These are phyloP conservation scores for Protomyctophum bolini DNA, from an alignment of 2,113 vertebrate species.

Conservation along the genomic window DNA sequence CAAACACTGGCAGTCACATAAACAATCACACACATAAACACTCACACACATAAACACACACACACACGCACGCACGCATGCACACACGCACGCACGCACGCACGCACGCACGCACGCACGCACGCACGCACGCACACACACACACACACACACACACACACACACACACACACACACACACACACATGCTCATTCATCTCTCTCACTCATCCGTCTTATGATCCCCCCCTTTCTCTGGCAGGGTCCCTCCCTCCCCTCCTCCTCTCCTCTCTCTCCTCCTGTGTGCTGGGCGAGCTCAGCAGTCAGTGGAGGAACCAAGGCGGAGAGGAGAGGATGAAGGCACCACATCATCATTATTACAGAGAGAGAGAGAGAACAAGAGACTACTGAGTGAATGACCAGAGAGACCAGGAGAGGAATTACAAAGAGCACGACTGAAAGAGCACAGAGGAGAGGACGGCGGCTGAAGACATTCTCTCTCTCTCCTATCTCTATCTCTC, in stretches of 20 bases:
- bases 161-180: background rate
- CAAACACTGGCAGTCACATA: no score
- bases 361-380: slow-evolving; percentile 52
- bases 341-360: slow-evolving; percentile 62
- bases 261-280: slow-evolving; percentile 16
- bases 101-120: slow-evolving; percentile 21
- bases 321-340: slow-evolving; percentile 58
- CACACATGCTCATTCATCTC: slow-evolving; percentile 26
- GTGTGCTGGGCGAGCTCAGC: slow-evolving; percentile 62
- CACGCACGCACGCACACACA: slow-evolving; percentile 57
- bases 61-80: background rate
- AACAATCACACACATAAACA: slow-evolving; percentile 27
- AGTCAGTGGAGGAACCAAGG: slow-evolving; percentile 80
- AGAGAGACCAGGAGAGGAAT: slow-evolving; percentile 60
- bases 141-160: slow-evolving; percentile 16
- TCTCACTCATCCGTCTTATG: slow-evolving; percentile 66
- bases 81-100: slow-evolving; percentile 40
- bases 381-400: slow-evolving; percentile 70
- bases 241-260: slow-evolving; percentile 3
- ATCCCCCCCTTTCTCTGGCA: slow-evolving; percentile 59
- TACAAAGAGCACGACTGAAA: slow-evolving; percentile 64
- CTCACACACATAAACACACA: slow-evolving; percentile 44
- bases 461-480: slow-evolving; percentile 50
- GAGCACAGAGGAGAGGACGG: slow-evolving; percentile 44
- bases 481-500: slow-evolving; percentile 22